A percentile compares a stretch with the other conserved stretches of the same genome.
Evolutionary conservation across 2,888 invertebrate genomes (phyloP).

Genomic region (Phyllotreta striolata): DNA sequence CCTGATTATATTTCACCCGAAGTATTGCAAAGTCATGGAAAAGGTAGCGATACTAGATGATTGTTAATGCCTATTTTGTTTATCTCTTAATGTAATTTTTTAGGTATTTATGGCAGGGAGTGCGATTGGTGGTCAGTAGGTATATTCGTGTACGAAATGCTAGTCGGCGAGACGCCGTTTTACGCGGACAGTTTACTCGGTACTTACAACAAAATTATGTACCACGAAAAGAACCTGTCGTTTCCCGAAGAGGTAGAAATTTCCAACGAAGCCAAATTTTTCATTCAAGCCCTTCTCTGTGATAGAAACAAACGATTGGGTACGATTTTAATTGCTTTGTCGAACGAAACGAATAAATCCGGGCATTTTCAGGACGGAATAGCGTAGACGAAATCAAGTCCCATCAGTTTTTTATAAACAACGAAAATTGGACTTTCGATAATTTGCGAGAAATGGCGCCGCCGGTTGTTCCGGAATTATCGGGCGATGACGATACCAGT

Average conservation of each 20-base stretch:
- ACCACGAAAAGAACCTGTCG: constrained; percentile 92
- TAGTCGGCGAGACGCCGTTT: constrained; percentile 98
- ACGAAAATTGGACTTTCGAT: constrained; percentile 98
- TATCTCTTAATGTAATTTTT: constrained; percentile 16
- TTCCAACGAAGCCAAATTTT: constrained; percentile 83
- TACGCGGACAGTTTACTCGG: constrained; percentile 97
- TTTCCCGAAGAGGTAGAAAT: constrained; percentile 97
- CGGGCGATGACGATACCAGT: constrained; percentile 96
- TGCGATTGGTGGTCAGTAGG: constrained; percentile 99
- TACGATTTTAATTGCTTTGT: constrained; percentile 5
- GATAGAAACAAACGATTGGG: constrained; percentile 68
- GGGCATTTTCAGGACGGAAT: constrained; percentile 69
- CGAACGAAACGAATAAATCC: constrained; percentile 66
- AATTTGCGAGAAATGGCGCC: constrained; percentile 94
- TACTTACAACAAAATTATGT: constrained; percentile 99
- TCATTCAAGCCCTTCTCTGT: constrained; percentile 93
- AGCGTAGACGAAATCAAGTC: constrained; percentile 94
- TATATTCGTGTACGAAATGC: constrained; percentile 98
- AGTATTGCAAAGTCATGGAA: constrained; percentile 94
- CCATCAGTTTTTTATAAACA: constrained; percentile 95
- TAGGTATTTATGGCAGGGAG: constrained; percentile 88
- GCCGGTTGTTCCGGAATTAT: constrained; percentile 95
- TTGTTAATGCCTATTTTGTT: constrained; percentile 1
- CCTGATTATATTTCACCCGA: constrained; percentile 99
- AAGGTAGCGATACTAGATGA: constrained; percentile 45